Base-by-base conservation (phyloP, 2,888 invertebrate genomes). In the Aethes cnicana region DNA sequence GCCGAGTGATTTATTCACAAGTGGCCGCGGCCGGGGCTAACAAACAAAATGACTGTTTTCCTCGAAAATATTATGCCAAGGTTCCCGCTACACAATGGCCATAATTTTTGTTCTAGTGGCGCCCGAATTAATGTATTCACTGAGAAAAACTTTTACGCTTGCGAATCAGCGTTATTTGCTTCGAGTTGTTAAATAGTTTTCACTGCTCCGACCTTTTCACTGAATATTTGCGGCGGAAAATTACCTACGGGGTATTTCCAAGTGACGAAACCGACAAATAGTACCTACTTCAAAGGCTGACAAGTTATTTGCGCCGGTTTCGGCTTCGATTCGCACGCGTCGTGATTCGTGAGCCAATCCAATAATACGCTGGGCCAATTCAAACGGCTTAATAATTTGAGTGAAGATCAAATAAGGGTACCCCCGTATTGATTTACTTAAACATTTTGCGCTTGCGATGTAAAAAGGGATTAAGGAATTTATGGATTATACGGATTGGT, bases 1-100 rank as follows among this genome's bases (percentile, higher is more conserved):
- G 70, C 58, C 69, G 36, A 55, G 56, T 74, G 74, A 82, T 79
- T 81, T 81, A 81, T 70, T 50, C 46, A 54, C 60, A 47, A 47
- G 47, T 56, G 32, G 42, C 48, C 48, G 50, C 52, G 56, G 44
- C 39, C 43, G 49, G 56, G 58, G 61, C 54, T 62, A 56, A 62
- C 61, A 70, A 71, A 74, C 69, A 74, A 72, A 73, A 67, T 65
- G 61, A 69, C 62, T 68, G 65, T 69, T 66, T 65, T 61, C 56
- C 53, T 55, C 53, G 54, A 64, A 56, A 56, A 53, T 50, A n/a
- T 47, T 33, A 42, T 17, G 36, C 39, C 39, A 41, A 54, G 53
- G 54, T 57, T 58, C 47, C 25, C 30, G 28, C 30, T 32, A 41
- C 18, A 33, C 39, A 52, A 25, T 35, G 18, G 36, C 25, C 52